Evolutionary conservation across 2,888 invertebrate species (phyloP).

Genomic region (Cryptops parisi): DNA sequence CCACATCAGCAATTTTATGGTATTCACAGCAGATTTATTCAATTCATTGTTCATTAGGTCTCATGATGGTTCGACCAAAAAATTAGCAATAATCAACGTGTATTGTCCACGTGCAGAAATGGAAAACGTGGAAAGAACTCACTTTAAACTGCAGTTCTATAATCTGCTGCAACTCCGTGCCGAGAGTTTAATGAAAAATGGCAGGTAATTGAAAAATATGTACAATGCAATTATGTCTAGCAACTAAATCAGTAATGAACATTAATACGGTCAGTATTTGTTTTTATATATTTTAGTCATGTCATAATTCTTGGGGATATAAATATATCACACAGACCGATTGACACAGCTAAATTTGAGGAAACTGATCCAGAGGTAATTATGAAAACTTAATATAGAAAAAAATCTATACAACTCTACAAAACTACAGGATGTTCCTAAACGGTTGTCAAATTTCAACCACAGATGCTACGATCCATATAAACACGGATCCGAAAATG

Average conservation of each 20-base stretch:
- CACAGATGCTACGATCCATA: too few relatives aligned
- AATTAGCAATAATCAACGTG: conserved; percentile 34
- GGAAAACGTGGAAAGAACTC: conserved; percentile 32
- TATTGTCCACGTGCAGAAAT: conserved; percentile 38
- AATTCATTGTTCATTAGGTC: conserved; percentile 9
- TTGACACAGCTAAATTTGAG: conserved; percentile 35
- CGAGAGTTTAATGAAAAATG: conserved; percentile 29
- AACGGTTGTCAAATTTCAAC: too few relatives aligned
- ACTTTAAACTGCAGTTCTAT: conserved; percentile 35
- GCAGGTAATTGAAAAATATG: conserved; percentile 25
- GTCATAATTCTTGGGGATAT: conserved; percentile 39
- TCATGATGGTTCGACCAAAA: not conserved
- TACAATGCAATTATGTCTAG: not conserved
- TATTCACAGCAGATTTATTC: too few relatives aligned
- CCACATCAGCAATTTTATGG: too few relatives aligned
- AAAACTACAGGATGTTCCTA: too few relatives aligned
- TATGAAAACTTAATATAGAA: not conserved
- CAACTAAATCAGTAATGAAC: not conserved
- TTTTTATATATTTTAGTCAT: conserved; percentile 27
- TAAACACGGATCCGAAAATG: too few relatives aligned
- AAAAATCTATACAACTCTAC: not conserved
- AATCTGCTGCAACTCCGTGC: conserved; percentile 33
- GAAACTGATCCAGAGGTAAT: too few relatives aligned
- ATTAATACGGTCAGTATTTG: not conserved
- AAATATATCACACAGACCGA: conserved; percentile 34